Percentiles rank a stretch among this genome's conserved stretches.
These are phyloP conservation scores for Euphydryas editha DNA, from an alignment of 2,888 invertebrate genomes.

Conservation along the genomic window DNA sequence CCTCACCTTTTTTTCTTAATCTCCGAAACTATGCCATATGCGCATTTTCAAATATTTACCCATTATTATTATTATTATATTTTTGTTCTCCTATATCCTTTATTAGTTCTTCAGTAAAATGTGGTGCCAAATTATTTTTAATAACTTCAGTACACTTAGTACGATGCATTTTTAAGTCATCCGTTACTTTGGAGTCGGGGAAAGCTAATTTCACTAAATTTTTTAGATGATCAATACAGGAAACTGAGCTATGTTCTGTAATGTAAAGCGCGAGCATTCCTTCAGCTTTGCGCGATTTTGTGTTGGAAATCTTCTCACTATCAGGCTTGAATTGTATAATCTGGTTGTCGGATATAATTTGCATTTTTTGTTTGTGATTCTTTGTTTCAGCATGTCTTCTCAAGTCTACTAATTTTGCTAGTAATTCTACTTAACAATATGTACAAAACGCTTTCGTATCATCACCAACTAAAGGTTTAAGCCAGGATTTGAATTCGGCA, in stretches of 20 bases:
- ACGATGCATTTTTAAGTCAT: too few species aligned
- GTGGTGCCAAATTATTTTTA: conserved; percentile 39
- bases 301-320: conserved; percentile 3
- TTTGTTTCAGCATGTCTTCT: conserved; percentile 1
- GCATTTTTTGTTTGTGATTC: background rate
- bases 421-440: background rate
- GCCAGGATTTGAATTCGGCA: background rate
- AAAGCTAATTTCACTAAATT: conserved; percentile 1
- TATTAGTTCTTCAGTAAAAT: conserved; percentile 29
- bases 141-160: conserved; percentile 39
- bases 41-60: too few species aligned
- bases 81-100: conserved; percentile 33
- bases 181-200: background rate
- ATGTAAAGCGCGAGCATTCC: conserved; percentile 21
- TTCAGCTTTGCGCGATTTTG: conserved; percentile 18
- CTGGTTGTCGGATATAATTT: background rate
- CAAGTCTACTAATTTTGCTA: conserved; percentile 3
- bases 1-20: too few species aligned
- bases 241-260: conserved; percentile 17
- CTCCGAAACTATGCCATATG: too few species aligned
- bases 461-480: conserved; percentile 1
- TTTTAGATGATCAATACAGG: conserved; percentile 5
- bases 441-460: background rate
- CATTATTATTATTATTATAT: too few species aligned
- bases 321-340: background rate